These are phyloP conservation scores for Melipona beecheii DNA, from an alignment of 2,888 invertebrate genomes.

Conservation along the genomic window DNA sequence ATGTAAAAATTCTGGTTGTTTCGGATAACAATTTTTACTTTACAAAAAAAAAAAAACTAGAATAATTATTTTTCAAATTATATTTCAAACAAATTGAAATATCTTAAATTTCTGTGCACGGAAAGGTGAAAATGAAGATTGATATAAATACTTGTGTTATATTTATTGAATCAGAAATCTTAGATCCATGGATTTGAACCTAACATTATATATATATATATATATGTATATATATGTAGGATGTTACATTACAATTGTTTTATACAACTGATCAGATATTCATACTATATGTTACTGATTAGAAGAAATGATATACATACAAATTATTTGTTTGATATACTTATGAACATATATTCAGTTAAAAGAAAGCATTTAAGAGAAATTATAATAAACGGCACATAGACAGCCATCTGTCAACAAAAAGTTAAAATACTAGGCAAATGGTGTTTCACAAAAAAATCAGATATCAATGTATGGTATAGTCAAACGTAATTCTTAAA, in stretches of 20 bases:
- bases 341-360: background rate
- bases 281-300: background rate
- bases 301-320: background rate
- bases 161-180: background rate
- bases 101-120: background rate
- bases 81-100: background rate
- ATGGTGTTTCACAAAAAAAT: background rate
- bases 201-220: background rate
- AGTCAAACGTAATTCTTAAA: background rate
- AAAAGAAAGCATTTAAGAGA: background rate
- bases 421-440: background rate
- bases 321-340: background rate
- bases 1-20: slow-evolving; percentile 23
- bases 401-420: background rate
- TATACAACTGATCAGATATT: background rate
- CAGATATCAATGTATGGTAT: background rate
- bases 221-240: background rate
- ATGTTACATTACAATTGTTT: background rate
- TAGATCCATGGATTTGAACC: background rate
- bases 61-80: background rate
- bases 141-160: background rate
- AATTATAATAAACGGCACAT: background rate
- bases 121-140: background rate
- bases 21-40: background rate
- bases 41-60: no score